Base-by-base conservation (phyloP, 2,113 vertebrate genomes). In the Phrynosoma platyrhinos region DNA sequence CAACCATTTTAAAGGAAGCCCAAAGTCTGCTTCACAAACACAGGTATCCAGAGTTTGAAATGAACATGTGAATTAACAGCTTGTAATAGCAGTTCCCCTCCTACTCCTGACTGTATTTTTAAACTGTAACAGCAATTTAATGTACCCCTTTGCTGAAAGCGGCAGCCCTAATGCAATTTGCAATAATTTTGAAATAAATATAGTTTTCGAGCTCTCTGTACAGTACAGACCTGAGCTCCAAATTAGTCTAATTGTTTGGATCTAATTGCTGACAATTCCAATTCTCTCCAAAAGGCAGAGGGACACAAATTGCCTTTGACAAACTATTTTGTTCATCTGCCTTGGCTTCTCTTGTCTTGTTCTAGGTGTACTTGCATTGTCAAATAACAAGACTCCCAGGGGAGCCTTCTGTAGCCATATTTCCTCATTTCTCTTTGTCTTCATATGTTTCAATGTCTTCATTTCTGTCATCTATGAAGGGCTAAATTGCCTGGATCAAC, bases 251-350 rank as follows among this genome's bases (percentile, higher is more conserved):
- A 88, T 71, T 77, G 18, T 77, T 85, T 90, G 47, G 77, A 8
- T 82, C 91, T n/a, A 16, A 13, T 77, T 25, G 86, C 89, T 68
- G 81, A 89, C 86, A 47, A 74, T 86, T 58, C 52, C 40, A 81
- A 21, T 32, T 82, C 90, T 40, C 10, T 84, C 36, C 64, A 32
- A 89, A 88, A 82, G 69, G 36, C 88, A 62, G 89, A 91, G 76
- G 52, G 91, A 30, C 3, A 47, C 53, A 85, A 77, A 40, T 87
- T 71, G 62, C 25, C 71, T 82, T 86, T 83, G 79, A 53, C 47
- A 77, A 87, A 68, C 40, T 13, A 36, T 30, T 0, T 53, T 32
- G 10, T 82, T 8, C 2, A 0, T 89, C 20, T 66, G n/a, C 2
- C 12, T n/a, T 36, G 13, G 72, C 12, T 27, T 6, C 47, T 66